Conservation (phyloP, 2,797 vertebrate genomes). For the Helicolenus hilgendorfi region DNA sequence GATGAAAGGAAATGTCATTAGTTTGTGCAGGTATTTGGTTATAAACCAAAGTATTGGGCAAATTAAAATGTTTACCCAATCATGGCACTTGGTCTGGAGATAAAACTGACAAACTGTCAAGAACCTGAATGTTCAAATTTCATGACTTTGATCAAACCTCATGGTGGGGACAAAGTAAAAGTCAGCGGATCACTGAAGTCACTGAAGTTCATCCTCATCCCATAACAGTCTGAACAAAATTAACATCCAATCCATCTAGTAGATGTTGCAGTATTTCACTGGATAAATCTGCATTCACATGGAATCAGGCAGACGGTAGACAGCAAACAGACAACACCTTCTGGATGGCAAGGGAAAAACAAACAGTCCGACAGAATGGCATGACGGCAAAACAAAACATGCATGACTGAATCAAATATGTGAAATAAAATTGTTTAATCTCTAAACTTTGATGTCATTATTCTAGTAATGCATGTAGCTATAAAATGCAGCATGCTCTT, state of each 20-base stretch:
- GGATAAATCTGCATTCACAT: no score
- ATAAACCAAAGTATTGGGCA: background rate
- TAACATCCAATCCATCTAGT: background rate
- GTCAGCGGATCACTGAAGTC: background rate
- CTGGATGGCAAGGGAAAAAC: no score
- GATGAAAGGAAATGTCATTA: background rate
- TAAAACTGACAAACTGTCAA: background rate
- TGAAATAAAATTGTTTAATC: no score
- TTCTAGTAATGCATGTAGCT: no score
- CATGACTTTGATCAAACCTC: background rate
- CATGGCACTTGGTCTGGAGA: background rate
- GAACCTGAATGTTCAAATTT: background rate
- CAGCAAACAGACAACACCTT: no score
- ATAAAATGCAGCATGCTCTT: no score
- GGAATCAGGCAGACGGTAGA: no score
- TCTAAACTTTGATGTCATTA: no score
- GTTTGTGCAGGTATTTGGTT: background rate
- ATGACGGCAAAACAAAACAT: no score
- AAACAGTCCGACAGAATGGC: no score
- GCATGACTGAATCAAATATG: no score
- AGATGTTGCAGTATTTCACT: background rate
- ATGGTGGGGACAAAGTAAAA: background rate
- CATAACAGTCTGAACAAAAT: background rate
- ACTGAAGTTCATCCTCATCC: background rate
- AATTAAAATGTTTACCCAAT: background rate